Evolutionary conservation across 1,140 invertebrate genomes (phyloP), one percentile per base, ranked within the genome.

Genomic region (Temnothorax longispinosus): DNA sequence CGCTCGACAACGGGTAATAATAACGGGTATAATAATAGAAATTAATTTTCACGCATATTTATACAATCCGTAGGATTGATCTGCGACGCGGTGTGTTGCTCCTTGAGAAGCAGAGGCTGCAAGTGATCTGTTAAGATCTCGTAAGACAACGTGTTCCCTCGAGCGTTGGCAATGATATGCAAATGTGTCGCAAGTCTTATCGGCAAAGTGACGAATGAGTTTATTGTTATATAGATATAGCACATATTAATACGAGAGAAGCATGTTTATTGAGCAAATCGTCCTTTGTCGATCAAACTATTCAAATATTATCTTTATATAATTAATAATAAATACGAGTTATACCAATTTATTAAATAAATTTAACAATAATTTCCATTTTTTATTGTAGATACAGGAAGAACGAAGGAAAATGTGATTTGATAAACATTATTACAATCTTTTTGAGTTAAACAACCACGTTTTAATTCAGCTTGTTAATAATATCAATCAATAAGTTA

Each of bases 161-260:
- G 54, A 75, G 69, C 50, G 50, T 52, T 81, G 50, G 35, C 60
- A 82, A 74, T 72, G 41, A 74, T 60, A 72, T 41, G 67, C 67
- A 80, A 67, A 54, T 32, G 32, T 85, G 50, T 65, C 18, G 74
- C 35, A 65, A 85, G 21, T 47, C 27, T 35, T 32, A 85, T 52
- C 27, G 21, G 15, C 35, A 47, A 76, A 32, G 15, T 32, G 2
- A 85, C 38, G 35, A 85, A n/a, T 54, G 27, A 32, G 8, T 60
- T 60, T 72, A 58, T 27, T 27, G 27, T 27, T 27, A n/a, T n/a
- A n/a, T n/a, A 27, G 27, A 35, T 41, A 41, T 32, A 13, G n/a
- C 27, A 62, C 18, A 11, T 27, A 56, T 10, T 56, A 41, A 54
- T 6, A 18, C 10, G 18, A 71, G 27, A 44, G 27, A 13, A 74